phyloP scores from a whole-genome alignment of 2,113 vertebrate species.

The Hippotragus niger region DNA sequence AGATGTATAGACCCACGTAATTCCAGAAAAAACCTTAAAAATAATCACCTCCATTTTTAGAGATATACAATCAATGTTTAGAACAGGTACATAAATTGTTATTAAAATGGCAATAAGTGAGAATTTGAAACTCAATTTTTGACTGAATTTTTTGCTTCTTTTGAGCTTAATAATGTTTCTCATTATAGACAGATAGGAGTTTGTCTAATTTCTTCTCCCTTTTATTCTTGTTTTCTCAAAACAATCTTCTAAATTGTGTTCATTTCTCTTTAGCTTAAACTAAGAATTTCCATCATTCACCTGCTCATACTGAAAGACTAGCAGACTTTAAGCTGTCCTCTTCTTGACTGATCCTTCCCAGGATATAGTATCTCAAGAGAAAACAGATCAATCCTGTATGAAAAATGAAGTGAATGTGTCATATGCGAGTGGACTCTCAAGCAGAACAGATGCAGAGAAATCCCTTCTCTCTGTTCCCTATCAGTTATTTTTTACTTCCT shows the following conservation, averaged over 20 bases:
- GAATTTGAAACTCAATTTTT: background rate
- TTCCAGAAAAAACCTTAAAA: background rate
- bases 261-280: background rate
- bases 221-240: background rate
- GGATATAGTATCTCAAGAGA: conserved; percentile 55
- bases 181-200: background rate
- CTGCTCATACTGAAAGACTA: background rate
- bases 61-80: background rate
- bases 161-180: background rate
- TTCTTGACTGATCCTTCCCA: background rate
- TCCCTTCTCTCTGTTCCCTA: background rate
- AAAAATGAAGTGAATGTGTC: conserved; percentile 52
- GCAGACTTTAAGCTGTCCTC: conserved; percentile 24
- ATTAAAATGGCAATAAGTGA: background rate
- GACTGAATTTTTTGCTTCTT: background rate
- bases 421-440: background rate
- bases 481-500: conserved; percentile 5
- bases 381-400: conserved; percentile 1
- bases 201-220: background rate
- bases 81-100: background rate
- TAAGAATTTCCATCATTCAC: background rate
- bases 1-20: background rate
- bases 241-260: background rate
- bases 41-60: background rate
- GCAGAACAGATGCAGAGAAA: background rate